Evolutionary conservation across 2,888 invertebrate species (phyloP), one percentile per base, ranked within the genome.

Genomic region (Globia sparganii): DNA sequence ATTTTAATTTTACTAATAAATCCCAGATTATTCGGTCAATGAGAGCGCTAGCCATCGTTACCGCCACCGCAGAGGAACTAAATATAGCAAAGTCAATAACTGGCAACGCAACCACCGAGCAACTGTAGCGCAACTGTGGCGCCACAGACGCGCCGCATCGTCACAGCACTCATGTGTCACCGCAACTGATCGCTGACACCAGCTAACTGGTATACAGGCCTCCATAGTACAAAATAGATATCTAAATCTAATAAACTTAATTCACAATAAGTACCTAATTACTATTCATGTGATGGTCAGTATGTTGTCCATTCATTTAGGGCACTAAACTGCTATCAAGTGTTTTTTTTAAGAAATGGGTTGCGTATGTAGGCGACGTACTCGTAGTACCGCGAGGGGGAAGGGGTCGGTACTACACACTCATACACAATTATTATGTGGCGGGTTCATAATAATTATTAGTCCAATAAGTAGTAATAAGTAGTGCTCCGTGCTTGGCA

Each of bases 381-480:
- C n/a, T n/a, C n/a, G n/a, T n/a, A n/a, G n/a, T n/a, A n/a, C n/a
- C n/a, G n/a, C n/a, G n/a, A n/a, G n/a, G 21, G 6, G 49, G 6
- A 25, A 8, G 25, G 53, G 25, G 9, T 9, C 9, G 11, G 9
- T 53, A 25, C 34, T 5, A 37, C 21, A 69, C 37, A 56, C 15
- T 53, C 34, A 21, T 58, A 37, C 13, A 15, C 43, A 46, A 72
- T 66, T 61, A 53, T 43, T 61, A 53, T 43, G 28, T 31, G n/a
- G 34, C 34, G 15, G 21, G 46, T 15, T 49, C 5, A 13, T 56
- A n/a, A 73, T 79, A n/a, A n/a, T n/a, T n/a, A 75, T 68, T 72
- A 65, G 65, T 65, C 59, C 40, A 75, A 83, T 80, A 71, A n/a
- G n/a, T n/a, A n/a, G n/a, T n/a, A n/a, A n/a, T n/a, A n/a, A n/a